Evolutionary conservation across 2,113 vertebrate species (phyloP).

Genomic region (Nanorana parkeri): DNA sequence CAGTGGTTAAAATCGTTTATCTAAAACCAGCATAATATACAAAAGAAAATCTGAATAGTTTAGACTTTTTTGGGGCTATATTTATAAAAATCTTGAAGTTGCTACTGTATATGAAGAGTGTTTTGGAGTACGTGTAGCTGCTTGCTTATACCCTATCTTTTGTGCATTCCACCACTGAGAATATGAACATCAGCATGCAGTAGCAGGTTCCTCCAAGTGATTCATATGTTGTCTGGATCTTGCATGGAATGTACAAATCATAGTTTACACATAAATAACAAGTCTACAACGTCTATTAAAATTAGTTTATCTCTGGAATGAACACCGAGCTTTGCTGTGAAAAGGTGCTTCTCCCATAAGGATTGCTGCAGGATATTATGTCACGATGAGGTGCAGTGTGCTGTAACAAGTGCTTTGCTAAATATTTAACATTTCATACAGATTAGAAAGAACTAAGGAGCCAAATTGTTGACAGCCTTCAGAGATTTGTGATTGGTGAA

Average conservation of each 20-base stretch:
- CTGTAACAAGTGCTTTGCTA: background rate
- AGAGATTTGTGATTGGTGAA: too few species aligned
- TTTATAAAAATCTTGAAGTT: background rate
- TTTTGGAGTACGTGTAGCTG: slow-evolving; percentile 11
- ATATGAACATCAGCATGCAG: slow-evolving; percentile 41
- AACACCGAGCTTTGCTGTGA: too few species aligned
- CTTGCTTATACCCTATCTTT: slow-evolving; percentile 30
- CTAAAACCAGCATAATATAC: too few species aligned
- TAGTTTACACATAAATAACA: slow-evolving; percentile 2
- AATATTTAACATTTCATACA: too few species aligned
- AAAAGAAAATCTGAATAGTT: background rate
- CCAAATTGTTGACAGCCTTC: too few species aligned
- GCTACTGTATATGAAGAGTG: background rate
- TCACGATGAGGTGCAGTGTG: background rate
- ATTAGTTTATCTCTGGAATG: too few species aligned
- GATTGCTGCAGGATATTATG: slow-evolving; percentile 1
- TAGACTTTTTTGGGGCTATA: background rate
- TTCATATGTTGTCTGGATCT: slow-evolving; percentile 21
- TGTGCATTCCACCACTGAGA: slow-evolving; percentile 42
- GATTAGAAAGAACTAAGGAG: too few species aligned
- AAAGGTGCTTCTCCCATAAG: too few species aligned
- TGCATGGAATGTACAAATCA: slow-evolving; percentile 36
- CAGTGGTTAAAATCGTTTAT: too few species aligned
- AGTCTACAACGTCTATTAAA: background rate
- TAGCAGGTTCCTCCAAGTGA: slow-evolving; percentile 33